A percentile compares a stretch with the other conserved stretches of the same genome.
These are phyloP conservation scores for Cryptoblepharus egeriae DNA, from an alignment of 2,797 vertebrate species.

Conservation along the genomic window DNA sequence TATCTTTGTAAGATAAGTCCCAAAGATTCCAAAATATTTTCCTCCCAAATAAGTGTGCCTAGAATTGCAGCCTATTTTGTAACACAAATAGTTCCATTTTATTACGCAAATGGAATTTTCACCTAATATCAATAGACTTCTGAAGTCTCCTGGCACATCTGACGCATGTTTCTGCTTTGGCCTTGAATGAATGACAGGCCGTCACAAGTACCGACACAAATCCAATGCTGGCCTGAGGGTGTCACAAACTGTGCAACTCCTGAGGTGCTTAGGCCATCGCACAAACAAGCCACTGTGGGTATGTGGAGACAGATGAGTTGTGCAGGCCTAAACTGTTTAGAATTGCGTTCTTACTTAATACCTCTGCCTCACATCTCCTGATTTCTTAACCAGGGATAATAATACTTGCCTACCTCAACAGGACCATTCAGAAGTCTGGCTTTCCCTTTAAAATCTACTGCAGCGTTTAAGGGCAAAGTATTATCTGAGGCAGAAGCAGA, in stretches of 20 bases:
- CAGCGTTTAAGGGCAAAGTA: constrained; percentile 15
- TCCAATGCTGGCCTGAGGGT: too few relatives aligned
- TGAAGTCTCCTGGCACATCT: background rate
- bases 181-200: constrained; percentile 37
- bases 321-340: too few relatives aligned
- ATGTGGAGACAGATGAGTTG: too few relatives aligned
- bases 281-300: too few relatives aligned
- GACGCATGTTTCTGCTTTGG: background rate
- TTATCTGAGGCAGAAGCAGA: constrained; percentile 36
- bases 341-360: too few relatives aligned
- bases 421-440: constrained; percentile 31
- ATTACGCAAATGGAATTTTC: too few relatives aligned
- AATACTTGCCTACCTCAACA: constrained; percentile 56
- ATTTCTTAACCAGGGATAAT: constrained; percentile 33
- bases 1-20: background rate
- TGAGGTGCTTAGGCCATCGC: too few relatives aligned
- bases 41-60: background rate
- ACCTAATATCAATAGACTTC: background rate
- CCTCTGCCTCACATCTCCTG: constrained; percentile 45
- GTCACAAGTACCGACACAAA: too few relatives aligned
- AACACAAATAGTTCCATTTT: constrained; percentile 2
- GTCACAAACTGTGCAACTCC: too few relatives aligned
- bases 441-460: fast-evolving
- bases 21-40: background rate
- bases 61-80: background rate